Conservation (phyloP, 2,888 invertebrate genomes). For the Trilocha varians region DNA sequence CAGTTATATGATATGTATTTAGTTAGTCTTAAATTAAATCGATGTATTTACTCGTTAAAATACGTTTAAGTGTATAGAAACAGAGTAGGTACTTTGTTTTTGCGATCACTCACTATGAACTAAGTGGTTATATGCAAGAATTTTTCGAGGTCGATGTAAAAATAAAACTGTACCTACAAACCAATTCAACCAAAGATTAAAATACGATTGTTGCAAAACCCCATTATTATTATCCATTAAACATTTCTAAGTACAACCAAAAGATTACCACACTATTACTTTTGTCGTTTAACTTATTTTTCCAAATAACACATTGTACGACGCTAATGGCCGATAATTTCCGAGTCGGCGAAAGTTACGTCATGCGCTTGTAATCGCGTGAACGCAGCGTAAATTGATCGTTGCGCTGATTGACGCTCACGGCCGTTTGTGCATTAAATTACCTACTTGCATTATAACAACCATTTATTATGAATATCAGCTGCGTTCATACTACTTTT, state of each 20-base stretch:
- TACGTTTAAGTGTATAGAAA: too few species aligned
- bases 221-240: too few species aligned
- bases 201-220: too few species aligned
- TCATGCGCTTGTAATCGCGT: slow-evolving; percentile 26
- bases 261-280: background rate
- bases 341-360: slow-evolving; percentile 43
- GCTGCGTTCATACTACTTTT: background rate
- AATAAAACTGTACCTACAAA: too few species aligned
- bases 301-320: background rate
- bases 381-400: slow-evolving; percentile 39
- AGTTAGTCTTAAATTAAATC: too few species aligned
- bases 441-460: background rate
- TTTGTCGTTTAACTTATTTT: background rate
- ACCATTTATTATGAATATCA: background rate
- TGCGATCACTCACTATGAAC: too few species aligned
- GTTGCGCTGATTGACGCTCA: slow-evolving; percentile 47
- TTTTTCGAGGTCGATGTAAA: too few species aligned
- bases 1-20: too few species aligned
- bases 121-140: too few species aligned
- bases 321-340: slow-evolving; percentile 19
- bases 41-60: too few species aligned
- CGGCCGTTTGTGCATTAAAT: slow-evolving; percentile 36
- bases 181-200: too few species aligned
- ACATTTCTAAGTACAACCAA: background rate
- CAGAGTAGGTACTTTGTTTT: too few species aligned